Percentiles rank a stretch among this genome's conserved stretches.
phyloP scores from a whole-genome alignment of 1,140 invertebrate genomes.

The Zaprionus nigranus region DNA sequence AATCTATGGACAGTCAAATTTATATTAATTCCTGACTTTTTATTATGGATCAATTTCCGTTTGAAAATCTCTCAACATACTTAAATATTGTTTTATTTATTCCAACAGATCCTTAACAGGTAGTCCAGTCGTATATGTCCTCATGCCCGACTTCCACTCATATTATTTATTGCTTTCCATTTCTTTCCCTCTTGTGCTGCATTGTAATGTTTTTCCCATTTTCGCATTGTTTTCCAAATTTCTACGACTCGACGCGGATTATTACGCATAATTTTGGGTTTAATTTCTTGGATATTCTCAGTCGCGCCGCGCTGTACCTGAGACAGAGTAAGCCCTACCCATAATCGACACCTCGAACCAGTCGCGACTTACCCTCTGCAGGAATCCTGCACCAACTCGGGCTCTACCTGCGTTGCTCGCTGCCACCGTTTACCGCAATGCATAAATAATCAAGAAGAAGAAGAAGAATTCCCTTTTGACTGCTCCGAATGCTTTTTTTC shows the following conservation, averaged over 20 bases:
- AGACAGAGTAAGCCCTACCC: neutral
- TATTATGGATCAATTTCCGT: neutral
- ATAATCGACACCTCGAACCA: constrained; percentile 45
- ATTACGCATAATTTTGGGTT: constrained; percentile 57
- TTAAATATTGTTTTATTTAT: neutral
- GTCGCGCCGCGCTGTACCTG: constrained; percentile 41
- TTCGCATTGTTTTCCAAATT: constrained; percentile 48
- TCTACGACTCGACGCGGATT: constrained; percentile 23
- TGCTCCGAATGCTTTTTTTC: constrained; percentile 33
- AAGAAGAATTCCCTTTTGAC: constrained; percentile 32
- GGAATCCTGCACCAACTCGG: constrained; percentile 11
- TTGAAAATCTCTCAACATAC: neutral
- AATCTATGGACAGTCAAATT: too few relatives aligned
- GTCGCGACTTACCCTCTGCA: constrained; percentile 13
- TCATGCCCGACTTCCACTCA: neutral
- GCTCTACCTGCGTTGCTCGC: constrained; percentile 4
- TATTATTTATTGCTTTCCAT: neutral
- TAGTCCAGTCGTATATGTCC: neutral
- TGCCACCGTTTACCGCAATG: constrained; percentile 39
- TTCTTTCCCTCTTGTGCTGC: neutral
- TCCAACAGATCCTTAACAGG: neutral
- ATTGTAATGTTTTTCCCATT: neutral
- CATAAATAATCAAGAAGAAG: constrained; percentile 48
- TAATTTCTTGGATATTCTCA: constrained; percentile 27
- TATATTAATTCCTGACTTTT: neutral